A percentile compares a stretch with the other conserved stretches of the same genome.
These are phyloP conservation scores for Aproaerema taeniolella DNA, from an alignment of 2,888 invertebrate species.

Conservation along the genomic window DNA sequence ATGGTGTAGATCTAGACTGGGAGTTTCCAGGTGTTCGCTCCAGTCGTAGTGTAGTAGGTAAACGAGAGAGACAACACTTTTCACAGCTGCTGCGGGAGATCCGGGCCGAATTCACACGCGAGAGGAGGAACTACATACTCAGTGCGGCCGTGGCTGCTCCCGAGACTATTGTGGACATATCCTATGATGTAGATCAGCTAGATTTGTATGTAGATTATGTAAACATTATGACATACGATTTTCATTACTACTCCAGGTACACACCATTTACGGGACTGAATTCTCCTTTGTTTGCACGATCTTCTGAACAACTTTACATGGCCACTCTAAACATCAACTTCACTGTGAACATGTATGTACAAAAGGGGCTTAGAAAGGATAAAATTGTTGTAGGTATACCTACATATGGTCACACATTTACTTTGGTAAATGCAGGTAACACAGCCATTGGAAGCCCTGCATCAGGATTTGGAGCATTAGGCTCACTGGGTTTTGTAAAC, in stretches of 20 bases:
- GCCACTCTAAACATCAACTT: conserved; percentile 88
- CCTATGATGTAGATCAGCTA: conserved; percentile 87
- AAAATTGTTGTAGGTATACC: conserved; percentile 93
- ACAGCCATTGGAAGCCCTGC: conserved; percentile 84
- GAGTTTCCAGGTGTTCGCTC: conserved; percentile 86
- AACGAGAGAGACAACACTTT: conserved; percentile 83
- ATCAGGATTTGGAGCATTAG: conserved; percentile 81
- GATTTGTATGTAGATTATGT: conserved; percentile 90
- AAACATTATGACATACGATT: conserved; percentile 96
- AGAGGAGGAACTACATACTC: conserved; percentile 78
- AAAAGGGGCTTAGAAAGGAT: conserved; percentile 83
- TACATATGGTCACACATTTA: conserved; percentile 90
- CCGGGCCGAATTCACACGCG: conserved; percentile 79
- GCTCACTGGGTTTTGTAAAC: conserved; percentile 82
- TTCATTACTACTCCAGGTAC: conserved; percentile 85
- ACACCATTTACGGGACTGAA: conserved; percentile 92
- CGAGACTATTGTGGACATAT: conserved; percentile 82
- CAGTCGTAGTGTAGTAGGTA: conserved; percentile 6
- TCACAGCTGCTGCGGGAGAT: conserved; percentile 85
- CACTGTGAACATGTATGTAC: conserved; percentile 86
- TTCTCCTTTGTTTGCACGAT: conserved; percentile 83
- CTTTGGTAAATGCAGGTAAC: conserved; percentile 81
- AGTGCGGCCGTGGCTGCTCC: conserved; percentile 90
- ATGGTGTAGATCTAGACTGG: conserved; percentile 90
- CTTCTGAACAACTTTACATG: conserved; percentile 79